Percentiles rank a stretch among this genome's conserved stretches.
Evolutionary conservation across 2,113 vertebrate species (phyloP).

Genomic region (Carassius auratus): DNA sequence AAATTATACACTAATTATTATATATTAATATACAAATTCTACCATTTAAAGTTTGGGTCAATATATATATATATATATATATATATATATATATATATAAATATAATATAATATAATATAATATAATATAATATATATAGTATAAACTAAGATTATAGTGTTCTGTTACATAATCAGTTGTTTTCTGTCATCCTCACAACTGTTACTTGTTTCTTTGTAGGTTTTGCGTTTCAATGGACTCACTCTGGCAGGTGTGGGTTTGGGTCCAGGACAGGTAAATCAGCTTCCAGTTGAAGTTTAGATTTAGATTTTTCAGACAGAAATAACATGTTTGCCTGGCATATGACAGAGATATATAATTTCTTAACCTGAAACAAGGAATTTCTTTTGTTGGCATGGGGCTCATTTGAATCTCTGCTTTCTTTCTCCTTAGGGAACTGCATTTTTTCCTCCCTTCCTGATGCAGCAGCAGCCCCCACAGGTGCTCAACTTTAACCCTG

Average conservation of each 20-base stretch:
- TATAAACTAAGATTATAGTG: too few relatives aligned
- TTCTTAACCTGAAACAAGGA: not conserved
- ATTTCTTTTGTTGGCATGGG: not conserved
- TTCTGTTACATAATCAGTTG: not conserved
- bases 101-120: too few relatives aligned
- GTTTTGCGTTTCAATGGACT: slow-evolving; percentile 72
- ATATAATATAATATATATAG: too few relatives aligned
- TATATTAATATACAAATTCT: too few relatives aligned
- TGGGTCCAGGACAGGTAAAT: slow-evolving; percentile 61
- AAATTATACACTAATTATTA: too few relatives aligned
- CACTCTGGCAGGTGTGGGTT: slow-evolving; percentile 63
- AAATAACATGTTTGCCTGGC: too few relatives aligned
- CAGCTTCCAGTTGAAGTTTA: not conserved
- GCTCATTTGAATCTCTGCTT: not conserved
- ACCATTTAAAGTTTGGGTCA: too few relatives aligned
- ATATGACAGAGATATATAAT: not conserved
- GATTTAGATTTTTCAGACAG: not conserved
- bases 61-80: too few relatives aligned
- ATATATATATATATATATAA: too few relatives aligned
- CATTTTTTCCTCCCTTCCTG: slow-evolving; percentile 68
- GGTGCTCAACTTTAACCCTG: slow-evolving; percentile 73
- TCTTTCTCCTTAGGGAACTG: slow-evolving; percentile 59
- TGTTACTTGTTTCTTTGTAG: slow-evolving; percentile 52
- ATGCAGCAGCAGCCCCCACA: slow-evolving; percentile 73
- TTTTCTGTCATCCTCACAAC: not conserved